phyloP scores from a whole-genome alignment of 2,113 vertebrate species.

The Atrichornis clamosus region DNA sequence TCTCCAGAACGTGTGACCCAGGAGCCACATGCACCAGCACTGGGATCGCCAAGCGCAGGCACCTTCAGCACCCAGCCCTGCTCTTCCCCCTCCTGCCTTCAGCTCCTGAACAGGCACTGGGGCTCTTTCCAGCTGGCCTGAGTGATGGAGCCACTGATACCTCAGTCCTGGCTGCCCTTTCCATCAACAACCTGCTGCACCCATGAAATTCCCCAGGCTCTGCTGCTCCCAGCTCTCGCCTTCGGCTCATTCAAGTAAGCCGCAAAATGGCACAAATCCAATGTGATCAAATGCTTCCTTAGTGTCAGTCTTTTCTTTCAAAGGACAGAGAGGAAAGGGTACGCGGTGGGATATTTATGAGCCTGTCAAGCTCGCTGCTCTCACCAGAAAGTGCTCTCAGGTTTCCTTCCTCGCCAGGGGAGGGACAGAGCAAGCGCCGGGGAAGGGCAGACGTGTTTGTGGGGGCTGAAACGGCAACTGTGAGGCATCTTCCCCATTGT shows the following conservation, averaged over 20 bases:
- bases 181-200: background rate
- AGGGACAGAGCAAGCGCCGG: background rate
- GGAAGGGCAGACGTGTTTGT: rapidly evolving
- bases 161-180: background rate
- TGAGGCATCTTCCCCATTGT: rapidly evolving
- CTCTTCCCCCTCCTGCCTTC: background rate
- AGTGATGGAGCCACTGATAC: background rate
- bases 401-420: background rate
- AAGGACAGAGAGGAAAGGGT: conserved; percentile 22
- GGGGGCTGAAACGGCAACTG: background rate
- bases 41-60: background rate
- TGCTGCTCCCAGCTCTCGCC: background rate
- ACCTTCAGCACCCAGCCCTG: background rate
- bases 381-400: conserved; percentile 23
- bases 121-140: background rate
- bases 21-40: background rate
- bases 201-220: background rate
- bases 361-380: background rate
- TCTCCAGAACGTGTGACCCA: background rate
- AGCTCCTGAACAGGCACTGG: background rate
- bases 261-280: conserved; percentile 48
- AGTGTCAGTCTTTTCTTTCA: conserved; percentile 33
- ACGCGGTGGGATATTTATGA: background rate
- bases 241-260: conserved; percentile 6
- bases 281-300: background rate